Conservation (phyloP, 2,113 vertebrate species). For the Triplophysa dalaica region DNA sequence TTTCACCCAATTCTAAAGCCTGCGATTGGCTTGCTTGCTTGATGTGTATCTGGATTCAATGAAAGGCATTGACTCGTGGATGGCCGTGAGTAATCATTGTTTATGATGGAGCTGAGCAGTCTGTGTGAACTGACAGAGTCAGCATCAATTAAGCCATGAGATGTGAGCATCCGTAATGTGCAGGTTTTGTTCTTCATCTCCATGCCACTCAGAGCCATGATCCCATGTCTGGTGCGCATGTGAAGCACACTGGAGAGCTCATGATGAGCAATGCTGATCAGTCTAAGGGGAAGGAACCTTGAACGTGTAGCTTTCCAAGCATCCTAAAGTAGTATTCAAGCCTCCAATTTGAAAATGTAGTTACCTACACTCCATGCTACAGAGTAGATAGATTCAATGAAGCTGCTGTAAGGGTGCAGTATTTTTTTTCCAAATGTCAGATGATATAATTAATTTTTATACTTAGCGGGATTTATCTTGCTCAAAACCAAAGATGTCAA, state of each 20-base stretch:
- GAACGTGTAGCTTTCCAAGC: not conserved
- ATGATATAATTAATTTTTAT: not conserved
- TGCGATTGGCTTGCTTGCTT: slow-evolving; percentile 13
- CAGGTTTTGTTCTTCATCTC: slow-evolving; percentile 68
- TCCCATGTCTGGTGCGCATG: too few relatives aligned
- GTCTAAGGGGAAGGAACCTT: not conserved
- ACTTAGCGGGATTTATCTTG: not conserved
- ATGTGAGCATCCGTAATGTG: slow-evolving; percentile 67
- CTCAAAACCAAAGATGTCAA: not conserved
- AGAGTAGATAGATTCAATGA: not conserved
- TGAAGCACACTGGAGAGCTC: not conserved
- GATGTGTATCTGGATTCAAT: slow-evolving; percentile 8
- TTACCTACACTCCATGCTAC: not conserved
- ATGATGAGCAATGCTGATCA: not conserved
- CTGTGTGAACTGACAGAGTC: slow-evolving; percentile 64
- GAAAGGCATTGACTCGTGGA: slow-evolving; percentile 68
- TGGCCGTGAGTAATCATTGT: slow-evolving; percentile 64
- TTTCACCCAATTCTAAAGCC: not conserved
- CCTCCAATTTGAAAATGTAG: not conserved
- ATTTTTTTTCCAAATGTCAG: not conserved
- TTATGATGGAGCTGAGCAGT: slow-evolving; percentile 65
- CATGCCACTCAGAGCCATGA: slow-evolving; percentile 53
- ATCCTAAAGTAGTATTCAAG: not conserved
- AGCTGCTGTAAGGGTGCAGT: not conserved
- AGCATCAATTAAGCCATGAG: slow-evolving; percentile 71